Evolutionary conservation across 2,113 vertebrate genomes (phyloP), one percentile per base, ranked within the genome.

Genomic region (Turnix velox): DNA sequence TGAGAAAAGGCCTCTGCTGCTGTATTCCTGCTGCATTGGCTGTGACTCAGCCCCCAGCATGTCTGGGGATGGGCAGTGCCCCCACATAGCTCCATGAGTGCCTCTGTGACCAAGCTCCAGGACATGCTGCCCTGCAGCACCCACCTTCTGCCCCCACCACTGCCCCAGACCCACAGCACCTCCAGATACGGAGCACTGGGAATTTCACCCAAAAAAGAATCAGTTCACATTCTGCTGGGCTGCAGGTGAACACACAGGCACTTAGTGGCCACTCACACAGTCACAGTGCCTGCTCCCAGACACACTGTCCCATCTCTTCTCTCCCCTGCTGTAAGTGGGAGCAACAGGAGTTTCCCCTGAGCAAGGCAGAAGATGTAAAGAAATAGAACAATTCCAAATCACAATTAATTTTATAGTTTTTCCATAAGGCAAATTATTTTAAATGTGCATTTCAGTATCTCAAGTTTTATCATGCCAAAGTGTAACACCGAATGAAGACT

Each of bases 11-110:
- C 25, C 25, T 31, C 31, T 4, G 3, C 35, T 0, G 0, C 69
- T 25, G 13, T 45, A 40, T 35, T 65, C 31, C 31, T 13, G 8
- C 57, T 24, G 46, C 20, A 5, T 39, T 3, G 2, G 10, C 17
- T 68, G 85, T 8, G 1, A 40, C 69, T 49, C 1, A 0, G 43
- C 3, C 9, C 5, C 13, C 31, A 28, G 18, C 4, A 0, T 1
- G 37, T 30, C 23, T 2, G 0, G 12, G 31, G 37, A 35, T 0
- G 1, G 33, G 54, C 71, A 62, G 46, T 28, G 46, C 27, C 77
- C 54, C 6, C 0, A 3, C 51, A 54, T 6, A 58, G 33, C 20
- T 18, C 65, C 30, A 42, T 1, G 1, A 24, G 3, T 42, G 48
- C 7, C 61, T 46, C 24, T 2, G 2, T 14, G 13, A 4, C 52